These are phyloP conservation scores for Notarius quadriscutis DNA, from an alignment of 2,113 vertebrate species.

Conservation along the genomic window DNA sequence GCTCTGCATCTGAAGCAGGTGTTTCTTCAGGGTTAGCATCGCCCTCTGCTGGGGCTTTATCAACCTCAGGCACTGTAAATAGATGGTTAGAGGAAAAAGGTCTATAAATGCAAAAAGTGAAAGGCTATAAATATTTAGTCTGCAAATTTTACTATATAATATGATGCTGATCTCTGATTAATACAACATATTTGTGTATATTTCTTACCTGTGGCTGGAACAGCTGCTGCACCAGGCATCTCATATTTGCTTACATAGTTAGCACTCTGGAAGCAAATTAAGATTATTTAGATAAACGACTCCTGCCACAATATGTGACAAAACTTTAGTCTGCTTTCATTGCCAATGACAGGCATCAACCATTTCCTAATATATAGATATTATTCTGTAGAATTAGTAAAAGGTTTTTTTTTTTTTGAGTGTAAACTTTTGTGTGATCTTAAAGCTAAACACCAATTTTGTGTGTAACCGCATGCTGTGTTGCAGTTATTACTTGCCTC, in stretches of 20 bases:
- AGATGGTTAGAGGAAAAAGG: background rate
- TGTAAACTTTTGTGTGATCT: background rate
- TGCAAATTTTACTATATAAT: background rate
- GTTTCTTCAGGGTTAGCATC: slow-evolving; percentile 8
- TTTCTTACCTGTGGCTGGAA: slow-evolving; percentile 61
- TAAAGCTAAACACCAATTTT: background rate
- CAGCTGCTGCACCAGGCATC: slow-evolving; percentile 58
- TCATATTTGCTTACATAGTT: slow-evolving; percentile 72
- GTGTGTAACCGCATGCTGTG: background rate
- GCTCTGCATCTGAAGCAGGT: background rate
- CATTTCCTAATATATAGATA: background rate
- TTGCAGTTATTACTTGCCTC: slow-evolving; percentile 58
- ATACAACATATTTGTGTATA: background rate
- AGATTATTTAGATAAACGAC: slow-evolving; percentile 33
- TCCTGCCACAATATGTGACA: background rate
- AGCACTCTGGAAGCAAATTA: slow-evolving; percentile 59
- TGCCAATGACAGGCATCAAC: background rate
- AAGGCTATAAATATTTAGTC: background rate
- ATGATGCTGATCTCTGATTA: background rate
- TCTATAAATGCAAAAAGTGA: background rate
- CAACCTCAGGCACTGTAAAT: background rate
- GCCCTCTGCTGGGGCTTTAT: slow-evolving; percentile 47
- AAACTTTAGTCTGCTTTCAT: background rate
- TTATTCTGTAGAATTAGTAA: background rate
- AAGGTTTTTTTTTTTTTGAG: background rate